Base-by-base conservation (phyloP, 2,113 vertebrate genomes). In the Pampusana beccarii region DNA sequence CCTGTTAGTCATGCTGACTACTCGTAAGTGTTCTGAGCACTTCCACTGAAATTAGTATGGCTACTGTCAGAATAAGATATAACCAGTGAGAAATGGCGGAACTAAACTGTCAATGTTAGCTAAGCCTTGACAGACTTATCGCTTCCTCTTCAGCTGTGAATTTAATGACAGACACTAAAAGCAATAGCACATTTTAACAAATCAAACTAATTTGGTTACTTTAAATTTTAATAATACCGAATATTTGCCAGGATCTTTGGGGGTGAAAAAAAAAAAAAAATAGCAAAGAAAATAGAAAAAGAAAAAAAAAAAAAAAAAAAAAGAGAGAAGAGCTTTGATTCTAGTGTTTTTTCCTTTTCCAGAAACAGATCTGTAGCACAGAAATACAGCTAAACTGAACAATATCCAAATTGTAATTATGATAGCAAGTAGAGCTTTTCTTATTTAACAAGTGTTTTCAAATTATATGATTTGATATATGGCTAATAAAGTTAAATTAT, bases 391-490 rank as follows among this genome's bases (percentile, higher is more conserved):
- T 93, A 86, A 95, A 95, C n/a, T 78, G 69, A 87, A 92, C 69
- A 93, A 75, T 93, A 93, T 80, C 38, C 80, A 92, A 95, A 94
- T 53, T 89, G 48, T 70, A 95, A 89, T 95, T 93, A 93, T 67
- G 36, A 95, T 80, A 80, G 36, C 86, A 94, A 92, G 56, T 77
- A 86, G 70, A 80, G 13, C 16, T 89, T 95, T 96, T 97, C 78
- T 95, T 95, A 96, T 88, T 95, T 92, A 93, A 93, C 17, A 73
- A 67, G n/a, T 88, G 17, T 94, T 97, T 95, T 92, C 93, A 58
- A 83, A 92, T 91, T 83, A 88, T 56, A 77, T 34, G 24, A 80
- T 89, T 88, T 91, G 62, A 88, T 82, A 66, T 78, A 64, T 77
- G n/a, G 80, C 87, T 77, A 89, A 83, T 94, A 80, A 92, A 94